Conservation (phyloP, 2,797 vertebrate species). For the Lacerta agilis region DNA sequence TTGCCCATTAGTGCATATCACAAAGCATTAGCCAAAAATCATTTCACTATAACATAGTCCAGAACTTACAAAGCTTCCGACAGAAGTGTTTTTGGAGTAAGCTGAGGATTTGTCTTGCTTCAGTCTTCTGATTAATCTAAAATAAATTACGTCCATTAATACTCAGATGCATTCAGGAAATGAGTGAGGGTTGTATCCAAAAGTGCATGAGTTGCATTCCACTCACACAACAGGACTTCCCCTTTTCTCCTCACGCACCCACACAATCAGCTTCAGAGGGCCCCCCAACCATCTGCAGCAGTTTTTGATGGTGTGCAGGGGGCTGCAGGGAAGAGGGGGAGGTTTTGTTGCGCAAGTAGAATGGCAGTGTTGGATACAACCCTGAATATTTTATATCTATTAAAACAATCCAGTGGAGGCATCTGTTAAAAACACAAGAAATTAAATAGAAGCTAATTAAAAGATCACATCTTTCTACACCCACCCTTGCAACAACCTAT, state of each 20-base stretch:
- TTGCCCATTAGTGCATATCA: not conserved
- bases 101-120: constrained; percentile 88
- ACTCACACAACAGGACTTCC: too few relatives aligned
- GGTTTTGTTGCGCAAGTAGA: too few relatives aligned
- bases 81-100: constrained; percentile 87
- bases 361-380: too few relatives aligned
- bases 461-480: not conserved
- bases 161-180: not conserved
- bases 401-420: not conserved
- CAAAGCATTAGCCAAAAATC: constrained; percentile 1
- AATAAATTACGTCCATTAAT: constrained; percentile 53
- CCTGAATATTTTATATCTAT: not conserved
- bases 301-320: too few relatives aligned
- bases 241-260: too few relatives aligned
- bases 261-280: too few relatives aligned
- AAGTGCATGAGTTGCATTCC: too few relatives aligned
- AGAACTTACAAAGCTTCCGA: constrained; percentile 89
- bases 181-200: not conserved
- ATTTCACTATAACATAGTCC: constrained; percentile 27
- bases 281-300: too few relatives aligned
- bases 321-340: too few relatives aligned
- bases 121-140: constrained; percentile 86
- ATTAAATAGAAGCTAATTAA: not conserved
- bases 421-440: not conserved
- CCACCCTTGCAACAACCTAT: not conserved